Conservation (phyloP, 2,113 vertebrate genomes). For the Ctenodactylus gundi region DNA sequence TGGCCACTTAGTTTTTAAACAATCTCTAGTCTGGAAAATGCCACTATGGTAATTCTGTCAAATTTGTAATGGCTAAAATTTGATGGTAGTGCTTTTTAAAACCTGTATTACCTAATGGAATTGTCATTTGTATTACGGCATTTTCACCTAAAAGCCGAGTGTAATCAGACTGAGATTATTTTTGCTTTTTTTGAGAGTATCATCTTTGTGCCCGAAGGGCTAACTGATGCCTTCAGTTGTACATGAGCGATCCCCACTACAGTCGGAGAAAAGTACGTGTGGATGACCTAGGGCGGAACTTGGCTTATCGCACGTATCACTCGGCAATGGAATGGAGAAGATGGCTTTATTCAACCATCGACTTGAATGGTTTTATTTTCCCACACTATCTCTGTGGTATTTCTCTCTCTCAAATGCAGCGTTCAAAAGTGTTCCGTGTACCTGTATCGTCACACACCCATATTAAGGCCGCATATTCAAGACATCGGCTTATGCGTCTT, state of each 20-base stretch:
- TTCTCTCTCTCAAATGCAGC: slow-evolving; percentile 34
- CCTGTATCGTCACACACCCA: neutral
- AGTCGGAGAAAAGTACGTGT: neutral
- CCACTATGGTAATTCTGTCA: slow-evolving; percentile 42
- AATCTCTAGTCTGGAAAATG: slow-evolving; percentile 52
- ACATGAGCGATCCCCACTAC: slow-evolving; percentile 28
- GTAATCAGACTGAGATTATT: slow-evolving; percentile 56
- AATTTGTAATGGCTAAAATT: slow-evolving; percentile 46
- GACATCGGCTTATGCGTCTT: neutral
- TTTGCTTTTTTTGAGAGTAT: slow-evolving; percentile 30
- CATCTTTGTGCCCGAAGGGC: slow-evolving; percentile 58
- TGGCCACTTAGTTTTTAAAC: neutral
- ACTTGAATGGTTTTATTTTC: slow-evolving; percentile 64
- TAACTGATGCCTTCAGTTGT: slow-evolving; percentile 26
- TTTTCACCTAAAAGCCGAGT: slow-evolving; percentile 57
- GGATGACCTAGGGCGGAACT: slow-evolving; percentile 46
- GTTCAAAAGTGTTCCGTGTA: neutral
- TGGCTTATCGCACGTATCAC: slow-evolving; percentile 37
- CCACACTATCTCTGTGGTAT: slow-evolving; percentile 25
- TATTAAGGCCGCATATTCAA: neutral
- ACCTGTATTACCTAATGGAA: slow-evolving; percentile 48
- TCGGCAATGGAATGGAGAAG: slow-evolving; percentile 53
- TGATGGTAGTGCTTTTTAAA: slow-evolving; percentile 15
- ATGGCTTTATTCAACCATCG: slow-evolving; percentile 45
- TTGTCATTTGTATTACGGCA: slow-evolving; percentile 48